Evolutionary conservation across 2,113 vertebrate genomes (phyloP).

Genomic region (Eptatretus burgeri): DNA sequence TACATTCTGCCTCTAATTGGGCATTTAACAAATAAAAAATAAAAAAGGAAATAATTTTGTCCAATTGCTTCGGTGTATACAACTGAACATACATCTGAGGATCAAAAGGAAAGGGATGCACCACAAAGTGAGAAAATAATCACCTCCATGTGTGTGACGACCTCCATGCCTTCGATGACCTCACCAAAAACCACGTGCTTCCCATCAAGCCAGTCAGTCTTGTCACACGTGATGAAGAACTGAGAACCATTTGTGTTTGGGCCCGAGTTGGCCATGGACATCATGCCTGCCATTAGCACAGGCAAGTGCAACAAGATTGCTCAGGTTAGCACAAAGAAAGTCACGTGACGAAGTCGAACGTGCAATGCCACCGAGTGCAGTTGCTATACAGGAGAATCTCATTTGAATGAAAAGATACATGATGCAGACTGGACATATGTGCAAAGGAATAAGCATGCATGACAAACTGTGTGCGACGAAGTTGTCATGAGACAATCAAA

Average conservation of each 20-base stretch:
- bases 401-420: no score
- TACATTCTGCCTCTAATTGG: no score
- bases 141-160: conserved; percentile 50
- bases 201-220: conserved; percentile 63
- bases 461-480: no score
- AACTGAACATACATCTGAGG: no score
- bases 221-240: conserved; percentile 74
- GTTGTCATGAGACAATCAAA: no score
- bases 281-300: conserved; percentile 20
- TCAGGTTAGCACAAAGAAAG: neutral
- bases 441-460: no score
- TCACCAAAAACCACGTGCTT: conserved; percentile 90
- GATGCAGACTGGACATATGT: no score
- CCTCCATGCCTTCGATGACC: conserved; percentile 60
- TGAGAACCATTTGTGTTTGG: conserved; percentile 55
- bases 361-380: no score
- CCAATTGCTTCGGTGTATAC: neutral
- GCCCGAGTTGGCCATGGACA: conserved; percentile 75
- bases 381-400: no score
- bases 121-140: conserved; percentile 32
- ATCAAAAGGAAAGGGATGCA: no score
- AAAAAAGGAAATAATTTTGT: neutral
- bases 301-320: neutral
- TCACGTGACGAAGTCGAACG: no score
- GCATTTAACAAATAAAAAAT: no score